phyloP scores from a whole-genome alignment of 2,888 invertebrate species.

The Eupelmus urozonus region DNA sequence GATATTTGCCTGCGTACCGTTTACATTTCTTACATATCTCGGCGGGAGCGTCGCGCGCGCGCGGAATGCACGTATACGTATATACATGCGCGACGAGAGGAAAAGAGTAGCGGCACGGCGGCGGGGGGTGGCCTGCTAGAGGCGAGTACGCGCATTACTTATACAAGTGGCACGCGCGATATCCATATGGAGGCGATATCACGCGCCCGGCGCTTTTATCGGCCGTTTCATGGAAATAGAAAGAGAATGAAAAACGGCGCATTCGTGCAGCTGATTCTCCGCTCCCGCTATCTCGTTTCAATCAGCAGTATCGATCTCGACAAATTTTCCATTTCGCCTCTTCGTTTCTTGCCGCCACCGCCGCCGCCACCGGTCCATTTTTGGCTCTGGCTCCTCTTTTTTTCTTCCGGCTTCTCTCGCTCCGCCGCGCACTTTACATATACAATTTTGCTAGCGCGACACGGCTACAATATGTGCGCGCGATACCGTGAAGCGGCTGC shows the following conservation, averaged over 20 bases:
- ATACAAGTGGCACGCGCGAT: slow-evolving; percentile 45
- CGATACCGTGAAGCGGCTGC: too few relatives aligned
- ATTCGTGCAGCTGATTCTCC: slow-evolving; percentile 51
- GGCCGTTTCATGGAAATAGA: slow-evolving; percentile 64
- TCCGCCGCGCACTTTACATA: not conserved
- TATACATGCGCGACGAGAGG: too few relatives aligned
- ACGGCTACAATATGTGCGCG: too few relatives aligned
- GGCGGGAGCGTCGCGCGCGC: not conserved
- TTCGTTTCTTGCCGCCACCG: slow-evolving; percentile 28
- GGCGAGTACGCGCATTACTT: slow-evolving; percentile 40
- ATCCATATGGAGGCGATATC: slow-evolving; percentile 59
- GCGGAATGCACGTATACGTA: too few relatives aligned
- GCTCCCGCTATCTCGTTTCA: slow-evolving; percentile 53
- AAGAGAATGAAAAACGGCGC: slow-evolving; percentile 61
- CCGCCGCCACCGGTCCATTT: not conserved
- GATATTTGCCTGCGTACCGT: not conserved
- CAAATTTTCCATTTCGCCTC: slow-evolving; percentile 54
- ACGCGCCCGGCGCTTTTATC: slow-evolving; percentile 59
- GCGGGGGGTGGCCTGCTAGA: not conserved
- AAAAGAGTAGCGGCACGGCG: not conserved
- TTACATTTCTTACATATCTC: slow-evolving; percentile 5
- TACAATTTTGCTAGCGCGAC: slow-evolving; percentile 11
- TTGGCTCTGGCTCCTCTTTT: not conserved
- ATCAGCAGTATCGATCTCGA: slow-evolving; percentile 59
- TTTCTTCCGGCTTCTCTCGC: not conserved